These are phyloP conservation scores for Theretra japonica DNA, from an alignment of 2,888 invertebrate genomes.

Conservation along the genomic window DNA sequence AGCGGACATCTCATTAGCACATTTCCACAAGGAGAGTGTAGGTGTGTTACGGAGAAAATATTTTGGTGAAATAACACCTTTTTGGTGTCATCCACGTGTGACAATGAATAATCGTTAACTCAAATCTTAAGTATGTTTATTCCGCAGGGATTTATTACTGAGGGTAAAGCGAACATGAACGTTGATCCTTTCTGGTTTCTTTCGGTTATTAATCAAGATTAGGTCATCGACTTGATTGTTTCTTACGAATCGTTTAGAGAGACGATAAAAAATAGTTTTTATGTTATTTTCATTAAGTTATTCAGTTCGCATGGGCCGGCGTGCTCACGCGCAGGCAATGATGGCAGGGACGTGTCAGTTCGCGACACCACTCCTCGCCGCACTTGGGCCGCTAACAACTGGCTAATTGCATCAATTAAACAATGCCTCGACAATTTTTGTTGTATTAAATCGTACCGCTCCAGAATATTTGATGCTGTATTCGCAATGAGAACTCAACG, in stretches of 20 bases:
- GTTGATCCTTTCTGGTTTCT: conserved; percentile 23
- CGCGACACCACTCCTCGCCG: conserved; percentile 47
- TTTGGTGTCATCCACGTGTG: background rate
- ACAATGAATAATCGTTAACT: background rate
- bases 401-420: conserved; percentile 70
- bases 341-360: conserved; percentile 56
- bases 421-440: conserved; percentile 54
- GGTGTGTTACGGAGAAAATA: background rate
- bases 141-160: conserved; percentile 2
- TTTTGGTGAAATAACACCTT: background rate
- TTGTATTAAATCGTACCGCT: conserved; percentile 62
- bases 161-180: conserved; percentile 16
- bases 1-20: background rate
- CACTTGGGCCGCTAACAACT: conserved; percentile 52
- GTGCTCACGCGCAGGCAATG: conserved; percentile 53
- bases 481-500: conserved; percentile 39
- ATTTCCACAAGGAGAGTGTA: background rate
- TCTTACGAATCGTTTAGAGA: conserved; percentile 38
- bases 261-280: conserved; percentile 48
- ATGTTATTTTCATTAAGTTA: conserved; percentile 59
- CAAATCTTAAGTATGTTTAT: background rate
- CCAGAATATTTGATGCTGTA: conserved; percentile 58
- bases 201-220: conserved; percentile 34
- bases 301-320: conserved; percentile 60
- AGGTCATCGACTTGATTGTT: conserved; percentile 39